Evolutionary conservation across 2,888 invertebrate species (phyloP).

Genomic region (Polydrusus tereticollis): DNA sequence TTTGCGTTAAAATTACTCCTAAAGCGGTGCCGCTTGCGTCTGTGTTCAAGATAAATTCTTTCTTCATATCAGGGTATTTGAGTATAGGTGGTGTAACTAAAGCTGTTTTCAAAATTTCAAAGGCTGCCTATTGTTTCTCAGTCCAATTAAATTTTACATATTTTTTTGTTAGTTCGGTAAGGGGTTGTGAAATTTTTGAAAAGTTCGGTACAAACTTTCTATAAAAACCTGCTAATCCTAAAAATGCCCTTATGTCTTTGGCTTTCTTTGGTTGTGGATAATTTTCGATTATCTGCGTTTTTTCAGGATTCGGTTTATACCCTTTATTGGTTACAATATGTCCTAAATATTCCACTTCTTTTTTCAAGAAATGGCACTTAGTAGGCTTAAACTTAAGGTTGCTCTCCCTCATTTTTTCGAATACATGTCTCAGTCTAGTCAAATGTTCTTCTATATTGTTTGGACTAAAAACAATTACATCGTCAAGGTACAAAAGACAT

Average conservation of each 20-base stretch:
- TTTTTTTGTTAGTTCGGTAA: slow-evolving; percentile 12
- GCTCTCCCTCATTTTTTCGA: slow-evolving; percentile 5
- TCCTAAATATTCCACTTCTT: too few species aligned
- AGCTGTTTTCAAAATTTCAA: slow-evolving; percentile 12
- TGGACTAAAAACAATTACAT: slow-evolving; percentile 60
- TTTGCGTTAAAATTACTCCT: slow-evolving; percentile 14
- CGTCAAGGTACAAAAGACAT: too few species aligned
- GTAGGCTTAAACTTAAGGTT: slow-evolving; percentile 17
- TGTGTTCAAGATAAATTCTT: slow-evolving; percentile 18
- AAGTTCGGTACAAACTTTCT: too few species aligned
- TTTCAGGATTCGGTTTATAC: slow-evolving; percentile 1
- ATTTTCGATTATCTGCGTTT: not conserved
- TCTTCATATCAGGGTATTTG: slow-evolving; percentile 22
- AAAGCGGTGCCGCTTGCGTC: slow-evolving; percentile 19
- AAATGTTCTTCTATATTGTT: too few species aligned
- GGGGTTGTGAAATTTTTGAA: not conserved
- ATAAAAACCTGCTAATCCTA: not conserved
- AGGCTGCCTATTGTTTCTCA: not conserved
- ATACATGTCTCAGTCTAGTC: too few species aligned
- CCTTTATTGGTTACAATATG: slow-evolving; percentile 25
- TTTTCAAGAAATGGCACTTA: too few species aligned
- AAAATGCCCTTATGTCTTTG: not conserved
- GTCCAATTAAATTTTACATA: slow-evolving; percentile 12
- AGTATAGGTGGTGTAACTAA: too few species aligned
- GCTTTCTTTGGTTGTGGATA: not conserved